These are phyloP conservation scores for Gymnocypris eckloni DNA, from an alignment of 2,797 vertebrate species.

Conservation along the genomic window DNA sequence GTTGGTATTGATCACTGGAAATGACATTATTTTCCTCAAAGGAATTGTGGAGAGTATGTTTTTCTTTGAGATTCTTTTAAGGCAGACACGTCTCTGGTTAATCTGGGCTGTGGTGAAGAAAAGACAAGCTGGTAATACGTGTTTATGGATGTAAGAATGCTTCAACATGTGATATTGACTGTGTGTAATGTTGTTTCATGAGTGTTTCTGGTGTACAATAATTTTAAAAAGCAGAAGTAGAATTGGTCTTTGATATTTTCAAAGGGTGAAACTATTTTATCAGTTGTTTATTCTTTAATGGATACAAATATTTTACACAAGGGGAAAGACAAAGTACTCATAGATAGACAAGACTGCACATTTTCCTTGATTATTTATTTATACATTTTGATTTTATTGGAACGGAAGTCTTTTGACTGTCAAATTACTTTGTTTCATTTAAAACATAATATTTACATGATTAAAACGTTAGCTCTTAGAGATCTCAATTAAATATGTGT, in stretches of 20 bases:
- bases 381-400: neutral
- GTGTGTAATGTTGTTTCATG: conserved; percentile 33
- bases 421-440: neutral
- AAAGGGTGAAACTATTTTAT: neutral
- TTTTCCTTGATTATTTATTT: conserved; percentile 2
- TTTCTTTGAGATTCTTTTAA: conserved; percentile 71
- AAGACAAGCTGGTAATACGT: conserved; percentile 66
- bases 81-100: conserved; percentile 65
- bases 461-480: neutral
- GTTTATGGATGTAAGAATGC: conserved; percentile 50
- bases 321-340: neutral
- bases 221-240: conserved; percentile 18
- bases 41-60: conserved; percentile 70
- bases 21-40: conserved; percentile 71
- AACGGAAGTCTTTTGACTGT: neutral
- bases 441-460: neutral
- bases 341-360: neutral
- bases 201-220: conserved; percentile 18
- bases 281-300: conserved; percentile 9
- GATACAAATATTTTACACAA: neutral
- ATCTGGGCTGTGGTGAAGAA: conserved; percentile 70
- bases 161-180: conserved; percentile 57
- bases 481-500: neutral
- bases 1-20: conserved; percentile 76
- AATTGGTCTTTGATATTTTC: conserved; percentile 4